phyloP scores from a whole-genome alignment of 2,888 invertebrate genomes.

The Leptarthrus brevirostris region DNA sequence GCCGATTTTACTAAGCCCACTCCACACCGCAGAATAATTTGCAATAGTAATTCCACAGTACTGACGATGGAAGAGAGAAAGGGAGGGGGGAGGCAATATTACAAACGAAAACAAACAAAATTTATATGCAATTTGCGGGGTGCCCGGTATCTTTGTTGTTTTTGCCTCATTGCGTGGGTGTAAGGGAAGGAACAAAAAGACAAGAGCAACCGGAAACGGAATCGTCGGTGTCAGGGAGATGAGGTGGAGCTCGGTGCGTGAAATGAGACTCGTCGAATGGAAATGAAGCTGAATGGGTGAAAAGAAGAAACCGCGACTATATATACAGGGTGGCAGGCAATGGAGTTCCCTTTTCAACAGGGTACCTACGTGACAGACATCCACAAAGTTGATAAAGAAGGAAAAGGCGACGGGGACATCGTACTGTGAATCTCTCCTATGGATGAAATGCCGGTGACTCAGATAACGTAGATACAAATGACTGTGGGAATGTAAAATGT shows the following conservation, averaged over 20 bases:
- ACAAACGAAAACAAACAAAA: slow-evolving; percentile 21
- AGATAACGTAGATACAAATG: slow-evolving; percentile 30
- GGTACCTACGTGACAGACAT: background rate
- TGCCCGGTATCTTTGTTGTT: background rate
- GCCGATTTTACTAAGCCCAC: background rate
- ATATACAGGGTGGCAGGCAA: background rate
- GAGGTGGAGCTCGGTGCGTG: background rate
- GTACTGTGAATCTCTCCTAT: too few relatives aligned
- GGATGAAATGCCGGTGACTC: slow-evolving; percentile 16
- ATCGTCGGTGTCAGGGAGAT: background rate
- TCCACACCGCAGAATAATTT: background rate
- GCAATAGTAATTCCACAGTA: too few relatives aligned
- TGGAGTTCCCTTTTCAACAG: background rate
- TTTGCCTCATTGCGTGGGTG: slow-evolving; percentile 12
- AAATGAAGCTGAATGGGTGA: slow-evolving; percentile 21
- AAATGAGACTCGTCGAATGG: slow-evolving; percentile 1
- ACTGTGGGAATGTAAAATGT: slow-evolving; percentile 20
- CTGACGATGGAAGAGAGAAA: too few relatives aligned
- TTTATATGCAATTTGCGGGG: slow-evolving; percentile 23
- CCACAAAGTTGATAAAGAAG: background rate
- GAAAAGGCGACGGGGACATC: background rate
- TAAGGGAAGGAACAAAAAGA: background rate
- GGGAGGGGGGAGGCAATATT: slow-evolving; percentile 14
- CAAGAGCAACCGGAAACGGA: slow-evolving; percentile 29
- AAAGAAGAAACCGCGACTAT: background rate